phyloP scores from a whole-genome alignment of 1,140 invertebrate genomes.

The Tribolium castaneum region DNA sequence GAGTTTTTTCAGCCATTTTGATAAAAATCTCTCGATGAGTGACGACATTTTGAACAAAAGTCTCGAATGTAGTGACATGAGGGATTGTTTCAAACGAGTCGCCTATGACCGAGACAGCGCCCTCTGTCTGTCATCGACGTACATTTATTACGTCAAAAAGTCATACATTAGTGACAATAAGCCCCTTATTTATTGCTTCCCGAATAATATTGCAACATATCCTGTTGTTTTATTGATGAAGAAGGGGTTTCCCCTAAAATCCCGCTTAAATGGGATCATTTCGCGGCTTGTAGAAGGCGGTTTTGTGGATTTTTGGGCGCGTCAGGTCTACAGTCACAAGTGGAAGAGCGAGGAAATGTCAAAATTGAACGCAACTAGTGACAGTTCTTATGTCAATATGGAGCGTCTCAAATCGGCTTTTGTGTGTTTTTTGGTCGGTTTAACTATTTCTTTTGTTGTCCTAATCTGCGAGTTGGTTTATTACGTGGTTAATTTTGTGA shows the following conservation, averaged over 20 bases:
- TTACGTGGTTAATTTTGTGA: neutral
- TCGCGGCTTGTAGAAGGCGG: constrained; percentile 35
- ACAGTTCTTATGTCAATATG: neutral
- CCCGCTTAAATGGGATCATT: constrained; percentile 46
- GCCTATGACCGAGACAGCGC: constrained; percentile 26
- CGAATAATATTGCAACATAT: constrained; percentile 42
- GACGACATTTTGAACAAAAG: neutral
- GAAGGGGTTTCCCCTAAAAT: constrained; percentile 51
- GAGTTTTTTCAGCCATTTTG: neutral
- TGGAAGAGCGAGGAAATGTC: constrained; percentile 9
- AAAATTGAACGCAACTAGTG: neutral
- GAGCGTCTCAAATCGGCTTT: neutral
- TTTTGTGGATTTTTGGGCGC: constrained; percentile 23
- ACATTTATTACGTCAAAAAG: constrained; percentile 43
- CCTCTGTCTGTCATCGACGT: constrained; percentile 39
- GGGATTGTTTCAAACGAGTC: constrained; percentile 41
- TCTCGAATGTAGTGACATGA: constrained; percentile 14
- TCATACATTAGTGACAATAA: constrained; percentile 40
- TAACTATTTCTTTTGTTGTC: neutral
- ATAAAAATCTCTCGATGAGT: neutral
- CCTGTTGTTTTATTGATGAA: constrained; percentile 49
- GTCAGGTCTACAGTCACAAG: neutral
- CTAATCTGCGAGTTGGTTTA: neutral
- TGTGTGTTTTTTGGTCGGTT: neutral
- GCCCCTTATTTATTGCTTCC: constrained; percentile 46